Evolutionary conservation across 2,888 invertebrate species (phyloP), one percentile per base, ranked within the genome.

Genomic region (Scotopteryx bipunctaria): DNA sequence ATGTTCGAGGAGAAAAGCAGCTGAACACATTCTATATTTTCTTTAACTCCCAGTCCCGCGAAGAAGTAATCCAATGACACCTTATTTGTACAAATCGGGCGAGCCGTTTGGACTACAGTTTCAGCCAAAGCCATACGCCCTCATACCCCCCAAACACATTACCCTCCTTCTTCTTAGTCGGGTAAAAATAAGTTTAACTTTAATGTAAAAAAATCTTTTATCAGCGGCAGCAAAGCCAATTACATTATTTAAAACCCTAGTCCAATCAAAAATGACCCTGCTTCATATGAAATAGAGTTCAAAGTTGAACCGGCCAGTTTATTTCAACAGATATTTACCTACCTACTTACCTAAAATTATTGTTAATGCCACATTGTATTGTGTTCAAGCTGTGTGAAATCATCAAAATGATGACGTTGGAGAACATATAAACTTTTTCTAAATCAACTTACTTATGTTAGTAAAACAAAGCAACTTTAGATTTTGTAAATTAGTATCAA

Each of bases 371-470:
- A 46, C 65, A 64, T 67, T 63, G 58, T 74, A 76, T 74, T 73
- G 77, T 79, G 73, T 75, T 78, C 77, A 79, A 69, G 82, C 75
- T 71, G 76, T 77, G 66, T 69, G 80, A 76, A 73, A 71, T 67
- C 63, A 63, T 56, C 64, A 66, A 51, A 51, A 55, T 54, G 49
- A 56, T 54, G 40, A 49, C 60, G 48, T 52, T 37, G 57, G 43
- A 55, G 45, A 37, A 23, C 6, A 35, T 9, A 38, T 23, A 37
- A 37, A 15, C 6, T 37, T 37, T 21, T 37, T 3, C 25, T 13
- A 32, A 42, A 38, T 15, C 27, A 27, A 11, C 5, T 19, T 41
- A 6, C n/a, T n/a, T n/a, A n/a, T n/a, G n/a, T n/a, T n/a, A n/a
- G n/a, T n/a, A n/a, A n/a, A n/a, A n/a, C n/a, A n/a, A n/a, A n/a